Base-by-base conservation (phyloP, 1,140 invertebrate genomes). In the Lethocerus indicus region DNA sequence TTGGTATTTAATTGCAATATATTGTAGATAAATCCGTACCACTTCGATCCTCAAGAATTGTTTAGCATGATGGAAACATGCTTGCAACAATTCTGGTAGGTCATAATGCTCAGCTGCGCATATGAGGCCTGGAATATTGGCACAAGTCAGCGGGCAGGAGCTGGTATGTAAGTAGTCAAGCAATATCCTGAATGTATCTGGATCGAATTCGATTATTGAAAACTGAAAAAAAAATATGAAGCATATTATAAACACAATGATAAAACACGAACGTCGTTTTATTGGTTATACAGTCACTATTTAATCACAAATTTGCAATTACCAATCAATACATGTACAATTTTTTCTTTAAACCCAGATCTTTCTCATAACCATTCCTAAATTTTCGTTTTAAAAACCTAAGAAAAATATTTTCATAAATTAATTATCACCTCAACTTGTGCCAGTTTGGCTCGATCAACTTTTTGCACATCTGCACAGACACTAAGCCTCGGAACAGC, bases 61-160 rank as follows among this genome's bases (percentile, higher is more conserved):
- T 64, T 93, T 93, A 47, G 88, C 88, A 59, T 93, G 89, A 64
- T 93, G 89, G 64, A 94, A 93, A 64, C 89, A 93, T 0, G 89
- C 89, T 62, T 93, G 88, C 24, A 93, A 68, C 20, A 94, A 69
- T 63, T 94, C 90, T 0, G 90, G 88, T 28, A 93, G 67, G 65
- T 93, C 89, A 61, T 92, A 94, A 60, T 93, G 89, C 58, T 94
- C 89, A 0, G 89, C 89, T 1, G 89, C 87, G 62, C 88, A 93
- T 50, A 93, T 90, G 1, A 94, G 71, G 3, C 88, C 88, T 2
- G 89, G 88, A 57, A 93, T 91, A 49, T 86, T 88, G 54, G 83
- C 81, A 67, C 88, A 94, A 1, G 88, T 92, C 7, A 92, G 64
- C 0, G 87, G 83, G 67, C 88, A 93, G 21, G 85, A 87, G 32